Conservation (phyloP, 2,797 vertebrate genomes). For the Antennarius maculatus region DNA sequence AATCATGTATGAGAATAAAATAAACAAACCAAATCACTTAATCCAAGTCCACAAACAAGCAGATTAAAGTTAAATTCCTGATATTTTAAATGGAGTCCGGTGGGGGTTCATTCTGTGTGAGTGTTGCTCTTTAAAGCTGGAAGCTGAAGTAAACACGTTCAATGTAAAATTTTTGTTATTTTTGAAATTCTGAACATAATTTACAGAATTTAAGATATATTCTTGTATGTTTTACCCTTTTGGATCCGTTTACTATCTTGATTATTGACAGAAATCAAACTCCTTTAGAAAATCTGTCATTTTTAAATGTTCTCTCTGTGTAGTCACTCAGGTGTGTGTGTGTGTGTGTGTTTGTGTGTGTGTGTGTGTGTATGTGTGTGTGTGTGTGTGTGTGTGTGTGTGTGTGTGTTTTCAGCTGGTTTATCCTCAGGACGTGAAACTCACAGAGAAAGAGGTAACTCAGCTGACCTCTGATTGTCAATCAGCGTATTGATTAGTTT, state of each 20-base stretch:
- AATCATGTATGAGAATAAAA: neutral
- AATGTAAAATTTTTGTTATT: neutral
- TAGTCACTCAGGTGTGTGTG: too few relatives aligned
- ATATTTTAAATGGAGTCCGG: neutral
- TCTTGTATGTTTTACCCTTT: too few relatives aligned
- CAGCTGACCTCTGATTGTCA: neutral
- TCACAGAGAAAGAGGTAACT: constrained; percentile 94
- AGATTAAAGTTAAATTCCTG: neutral
- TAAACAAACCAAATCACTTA: too few relatives aligned
- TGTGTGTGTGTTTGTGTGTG: neutral
- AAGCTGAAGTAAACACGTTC: neutral
- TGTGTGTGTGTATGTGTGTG: neutral
- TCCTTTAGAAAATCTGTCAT: too few relatives aligned
- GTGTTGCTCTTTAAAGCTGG: neutral
- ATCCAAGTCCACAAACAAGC: neutral
- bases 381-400: neutral
- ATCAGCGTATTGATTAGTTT: neutral
- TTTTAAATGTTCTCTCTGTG: too few relatives aligned
- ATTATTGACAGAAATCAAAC: too few relatives aligned
- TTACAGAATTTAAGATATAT: too few relatives aligned
- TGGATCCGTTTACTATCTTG: too few relatives aligned
- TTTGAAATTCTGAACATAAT: neutral
- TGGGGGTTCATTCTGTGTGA: neutral
- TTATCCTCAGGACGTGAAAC: constrained; percentile 86
- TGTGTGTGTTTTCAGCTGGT: constrained; percentile 81